Base-by-base conservation (phyloP, 2,888 invertebrate genomes). In the Drosophila acutilabella region DNA sequence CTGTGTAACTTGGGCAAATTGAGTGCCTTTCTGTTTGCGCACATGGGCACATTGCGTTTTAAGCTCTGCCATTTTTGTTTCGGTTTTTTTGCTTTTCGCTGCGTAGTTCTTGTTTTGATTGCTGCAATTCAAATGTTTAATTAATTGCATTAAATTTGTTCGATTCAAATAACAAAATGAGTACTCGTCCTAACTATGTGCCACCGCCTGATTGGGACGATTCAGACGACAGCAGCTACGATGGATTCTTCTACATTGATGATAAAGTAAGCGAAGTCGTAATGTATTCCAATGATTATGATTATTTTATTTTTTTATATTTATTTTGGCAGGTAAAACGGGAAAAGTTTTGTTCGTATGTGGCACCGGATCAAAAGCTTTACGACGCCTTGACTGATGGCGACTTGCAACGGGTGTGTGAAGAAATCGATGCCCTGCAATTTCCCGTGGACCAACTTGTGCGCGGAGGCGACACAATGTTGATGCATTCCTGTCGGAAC, bases 161-260 rank as follows among this genome's bases (percentile, higher is more conserved):
- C 10, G n/a, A 56, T 8, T 26, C 0, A 41, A 33, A 13, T 6
- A 44, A 16, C 6, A 74, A 18, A 65, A 89, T 78, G 75, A 26
- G 51, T 14, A 47, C 30, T 8, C 40, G 48, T 8, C 20, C 16
- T 36, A 8, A 11, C 1, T 91, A 89, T 51, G 71, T 91, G 0
- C 84, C 87, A 26, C 92, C 91, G 26, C 80, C 80, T 14, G 82
- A 87, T 26, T 82, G 88, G 0, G 91, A 91, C 62, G 91, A 92
- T 65, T 92, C 92, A 0, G 92, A 92, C 18, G 91, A 85, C 50
- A 76, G 80, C 33, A 78, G 82, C 69, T 92, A 92, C 54, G 92
- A 92, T 42, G 92, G 92, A 0, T 92, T 91, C 56, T 82, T 66
- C 51, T 92, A 20, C 20, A 20, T 92, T 74, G 85, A 90, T n/a